Base-by-base conservation (phyloP, 1,140 invertebrate genomes). In the Drosophila tsacasi region DNA sequence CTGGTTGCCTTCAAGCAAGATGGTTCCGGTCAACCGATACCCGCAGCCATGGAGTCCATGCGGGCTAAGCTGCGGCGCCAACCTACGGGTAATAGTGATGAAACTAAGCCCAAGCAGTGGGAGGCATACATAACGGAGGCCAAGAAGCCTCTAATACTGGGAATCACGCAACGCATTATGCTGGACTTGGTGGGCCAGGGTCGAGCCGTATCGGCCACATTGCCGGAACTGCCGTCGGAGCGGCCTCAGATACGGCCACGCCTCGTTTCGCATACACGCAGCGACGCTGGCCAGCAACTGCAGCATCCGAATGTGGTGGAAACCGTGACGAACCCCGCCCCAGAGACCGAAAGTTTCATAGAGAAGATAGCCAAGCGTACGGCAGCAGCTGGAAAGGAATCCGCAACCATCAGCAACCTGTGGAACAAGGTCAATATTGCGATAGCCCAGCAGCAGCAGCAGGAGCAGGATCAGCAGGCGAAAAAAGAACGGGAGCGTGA, bases 1-100 rank as follows among this genome's bases (percentile, higher is more conserved):
- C 87, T 95, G 94, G 94, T 93, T 79, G 94, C 69, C 68, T 95
- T 71, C 93, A 94, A 93, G 93, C 75, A 71, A 0, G 85, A 90
- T 63, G 30, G 57, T 5, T 40, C 77, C 39, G 63, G 60, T 9
- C 57, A 74, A 52, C 72, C 64, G 44, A 13, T 62, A 15, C 37
- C 72, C n/a, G 40, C 50, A 1, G 19, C 64, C 9, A 60, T 77
- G 6, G 87, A 72, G 1, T 76, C 78, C 3, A 89, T 89, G 84
- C 64, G 84, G 2, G 75, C 85, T 10, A 89, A 81, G 25, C 71
- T 89, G 19, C 85, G 84, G 8, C 85, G 85, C 27, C 81, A 71
- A 1, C 32, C 49, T 8, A 19, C 67, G 19, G 42, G 55, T 0
- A 47, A 42, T 39, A 66, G 42, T 17, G 84, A 89, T 35, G 80